Conservation (phyloP, 2,888 invertebrate species). For the Rambutsinella grinnellia region DNA sequence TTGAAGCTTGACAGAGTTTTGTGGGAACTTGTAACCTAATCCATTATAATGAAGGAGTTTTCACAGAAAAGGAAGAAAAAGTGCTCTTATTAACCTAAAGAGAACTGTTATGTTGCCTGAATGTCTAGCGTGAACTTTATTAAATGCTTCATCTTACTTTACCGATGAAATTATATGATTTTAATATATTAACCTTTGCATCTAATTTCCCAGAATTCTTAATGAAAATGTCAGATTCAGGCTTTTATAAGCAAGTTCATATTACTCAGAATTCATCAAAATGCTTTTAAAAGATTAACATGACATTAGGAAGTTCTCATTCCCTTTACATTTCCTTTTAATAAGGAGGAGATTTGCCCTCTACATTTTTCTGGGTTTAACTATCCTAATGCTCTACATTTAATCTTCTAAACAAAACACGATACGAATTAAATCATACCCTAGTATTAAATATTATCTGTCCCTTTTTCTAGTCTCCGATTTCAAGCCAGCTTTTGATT, state of each 20-base stretch:
- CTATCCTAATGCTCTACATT: constrained; percentile 15
- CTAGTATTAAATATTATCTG: too few relatives aligned
- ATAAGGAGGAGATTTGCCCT: not conserved
- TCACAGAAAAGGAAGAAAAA: not conserved
- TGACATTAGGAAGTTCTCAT: not conserved
- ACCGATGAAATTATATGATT: not conserved
- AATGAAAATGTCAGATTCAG: not conserved
- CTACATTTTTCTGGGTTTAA: not conserved
- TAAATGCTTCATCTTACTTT: not conserved
- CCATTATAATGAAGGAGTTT: constrained; percentile 21
- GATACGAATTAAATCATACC: constrained; percentile 11
- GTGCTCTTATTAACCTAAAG: not conserved
- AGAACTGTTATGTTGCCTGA: constrained; percentile 33
- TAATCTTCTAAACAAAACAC: constrained; percentile 21
- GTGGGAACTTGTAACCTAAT: constrained; percentile 42
- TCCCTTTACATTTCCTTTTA: not conserved
- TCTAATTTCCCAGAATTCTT: not conserved
- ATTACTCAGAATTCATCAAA: not conserved
- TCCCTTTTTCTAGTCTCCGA: too few relatives aligned
- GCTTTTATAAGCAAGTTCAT: not conserved
- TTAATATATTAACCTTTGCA: not conserved
- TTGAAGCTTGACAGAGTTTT: constrained; percentile 19
- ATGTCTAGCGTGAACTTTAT: constrained; percentile 17
- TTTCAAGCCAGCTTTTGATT: too few relatives aligned
- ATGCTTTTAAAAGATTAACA: constrained; percentile 25